Conservation (phyloP, 2,797 vertebrate genomes). For the Botia kubotai region DNA sequence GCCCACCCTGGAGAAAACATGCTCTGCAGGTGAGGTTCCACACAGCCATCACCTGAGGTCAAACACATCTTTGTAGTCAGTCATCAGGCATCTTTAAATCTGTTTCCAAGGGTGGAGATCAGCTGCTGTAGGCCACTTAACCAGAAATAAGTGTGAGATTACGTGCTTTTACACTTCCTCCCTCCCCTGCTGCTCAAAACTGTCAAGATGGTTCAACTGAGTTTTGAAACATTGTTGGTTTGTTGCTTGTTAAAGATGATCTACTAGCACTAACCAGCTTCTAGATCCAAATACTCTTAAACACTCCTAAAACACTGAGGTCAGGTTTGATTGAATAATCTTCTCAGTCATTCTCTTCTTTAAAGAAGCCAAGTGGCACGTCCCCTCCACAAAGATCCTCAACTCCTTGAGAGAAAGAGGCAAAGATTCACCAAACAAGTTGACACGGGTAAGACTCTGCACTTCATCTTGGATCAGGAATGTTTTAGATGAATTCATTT, state of each 20-base stretch:
- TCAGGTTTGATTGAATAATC: not conserved
- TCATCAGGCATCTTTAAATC: too few relatives aligned
- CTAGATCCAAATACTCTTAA: too few relatives aligned
- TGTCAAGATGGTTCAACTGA: not conserved
- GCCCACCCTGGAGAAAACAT: conserved; percentile 84
- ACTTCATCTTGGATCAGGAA: not conserved
- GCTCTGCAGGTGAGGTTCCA: conserved; percentile 76
- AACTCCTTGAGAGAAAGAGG: conserved; percentile 90
- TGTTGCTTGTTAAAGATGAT: not conserved
- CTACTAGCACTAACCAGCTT: not conserved
- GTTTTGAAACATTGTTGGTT: not conserved
- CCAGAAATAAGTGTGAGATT: too few relatives aligned
- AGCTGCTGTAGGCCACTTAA: not conserved
- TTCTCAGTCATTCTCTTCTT: not conserved
- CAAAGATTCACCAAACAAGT: conserved; percentile 92
- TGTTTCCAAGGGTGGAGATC: not conserved
- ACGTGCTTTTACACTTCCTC: too few relatives aligned
- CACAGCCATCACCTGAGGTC: not conserved
- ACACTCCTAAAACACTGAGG: not conserved
- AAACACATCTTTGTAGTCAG: not conserved
- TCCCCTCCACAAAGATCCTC: conserved; percentile 89
- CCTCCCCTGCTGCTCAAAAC: not conserved
- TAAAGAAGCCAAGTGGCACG: conserved; percentile 92
- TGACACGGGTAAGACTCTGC: conserved; percentile 85
- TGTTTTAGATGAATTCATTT: not conserved